Conservation (phyloP, 2,113 vertebrate genomes). For the Bostrychus sinensis region DNA sequence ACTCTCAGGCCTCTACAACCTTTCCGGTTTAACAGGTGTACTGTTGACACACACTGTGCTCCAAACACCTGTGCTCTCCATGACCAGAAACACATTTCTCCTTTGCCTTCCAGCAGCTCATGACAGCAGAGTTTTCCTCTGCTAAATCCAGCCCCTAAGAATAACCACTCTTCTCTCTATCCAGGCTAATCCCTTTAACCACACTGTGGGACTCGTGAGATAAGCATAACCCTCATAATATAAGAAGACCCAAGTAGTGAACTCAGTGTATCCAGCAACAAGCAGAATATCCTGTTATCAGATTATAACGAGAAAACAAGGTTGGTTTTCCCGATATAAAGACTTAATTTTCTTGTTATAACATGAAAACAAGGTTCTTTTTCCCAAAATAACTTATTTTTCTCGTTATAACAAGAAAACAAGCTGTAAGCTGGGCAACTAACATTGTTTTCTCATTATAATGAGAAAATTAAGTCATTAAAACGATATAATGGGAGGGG, state of each 20-base stretch:
- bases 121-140: constrained; percentile 28
- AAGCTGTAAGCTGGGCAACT: too few relatives aligned
- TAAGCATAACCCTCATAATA: constrained; percentile 43
- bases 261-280: background rate
- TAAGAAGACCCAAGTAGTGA: constrained; percentile 19
- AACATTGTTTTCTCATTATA: too few relatives aligned
- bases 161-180: constrained; percentile 57
- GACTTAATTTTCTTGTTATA: too few relatives aligned
- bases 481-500: too few relatives aligned
- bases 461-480: too few relatives aligned
- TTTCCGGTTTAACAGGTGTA: constrained; percentile 47
- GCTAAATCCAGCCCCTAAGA: constrained; percentile 58
- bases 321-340: too few relatives aligned
- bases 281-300: too few relatives aligned
- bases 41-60: constrained; percentile 11
- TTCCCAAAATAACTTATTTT: too few relatives aligned
- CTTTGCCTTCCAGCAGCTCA: constrained; percentile 35
- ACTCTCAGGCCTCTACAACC: constrained; percentile 11
- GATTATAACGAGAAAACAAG: too few relatives aligned
- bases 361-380: too few relatives aligned
- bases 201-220: constrained; percentile 36
- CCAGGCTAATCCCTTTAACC: constrained; percentile 64
- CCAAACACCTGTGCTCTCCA: constrained; percentile 29
- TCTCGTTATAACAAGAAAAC: too few relatives aligned
- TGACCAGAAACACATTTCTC: constrained; percentile 16